Percentiles rank a stretch among this genome's conserved stretches.
phyloP scores from a whole-genome alignment of 2,888 invertebrate species.

The Hartigia nigra region DNA sequence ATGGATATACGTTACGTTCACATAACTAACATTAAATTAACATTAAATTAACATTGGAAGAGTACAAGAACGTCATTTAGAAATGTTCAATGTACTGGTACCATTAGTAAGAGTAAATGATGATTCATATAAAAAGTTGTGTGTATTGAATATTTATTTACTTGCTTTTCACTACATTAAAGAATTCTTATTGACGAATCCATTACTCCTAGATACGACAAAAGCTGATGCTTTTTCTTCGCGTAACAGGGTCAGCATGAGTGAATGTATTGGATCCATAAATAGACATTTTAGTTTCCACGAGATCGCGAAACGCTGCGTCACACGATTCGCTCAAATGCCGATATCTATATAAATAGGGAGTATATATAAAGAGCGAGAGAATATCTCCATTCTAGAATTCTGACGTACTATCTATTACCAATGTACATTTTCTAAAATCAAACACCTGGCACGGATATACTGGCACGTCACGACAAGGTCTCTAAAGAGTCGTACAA shows the following conservation, averaged over 20 bases:
- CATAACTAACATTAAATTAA: no score
- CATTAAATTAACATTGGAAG: no score
- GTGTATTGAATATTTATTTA: not conserved
- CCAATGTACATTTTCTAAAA: not conserved
- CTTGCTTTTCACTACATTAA: not conserved
- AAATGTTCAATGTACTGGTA: no score
- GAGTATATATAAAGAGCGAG: slow-evolving; percentile 29
- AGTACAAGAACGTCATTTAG: no score
- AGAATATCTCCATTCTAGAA: not conserved
- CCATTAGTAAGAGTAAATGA: not conserved
- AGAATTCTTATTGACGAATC: not conserved
- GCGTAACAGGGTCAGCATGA: not conserved
- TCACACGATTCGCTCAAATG: slow-evolving; percentile 44
- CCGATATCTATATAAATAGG: slow-evolving; percentile 45
- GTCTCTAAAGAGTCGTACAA: not conserved
- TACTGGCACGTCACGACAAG: not conserved
- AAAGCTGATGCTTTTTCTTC: not conserved
- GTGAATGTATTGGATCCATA: not conserved
- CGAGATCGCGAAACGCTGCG: slow-evolving; percentile 31
- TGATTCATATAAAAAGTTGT: not conserved
- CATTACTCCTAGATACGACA: not conserved
- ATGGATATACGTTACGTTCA: not conserved
- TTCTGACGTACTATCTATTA: not conserved
- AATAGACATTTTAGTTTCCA: not conserved
- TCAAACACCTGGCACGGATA: not conserved